These are phyloP conservation scores for Cryptosula pallasiana DNA, from an alignment of 2,888 invertebrate genomes.

Conservation along the genomic window DNA sequence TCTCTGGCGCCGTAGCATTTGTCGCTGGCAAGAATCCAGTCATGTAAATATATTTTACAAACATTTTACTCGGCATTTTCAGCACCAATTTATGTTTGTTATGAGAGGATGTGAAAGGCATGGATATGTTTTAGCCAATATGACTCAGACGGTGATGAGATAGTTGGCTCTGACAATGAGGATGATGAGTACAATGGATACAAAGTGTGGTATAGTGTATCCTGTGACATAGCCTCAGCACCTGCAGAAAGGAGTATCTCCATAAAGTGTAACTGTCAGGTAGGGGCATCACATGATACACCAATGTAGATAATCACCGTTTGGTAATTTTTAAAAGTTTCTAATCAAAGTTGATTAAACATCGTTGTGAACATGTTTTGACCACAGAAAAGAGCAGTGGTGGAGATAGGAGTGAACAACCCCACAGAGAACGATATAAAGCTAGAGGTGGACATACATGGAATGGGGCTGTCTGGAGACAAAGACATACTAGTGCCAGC, in stretches of 20 bases:
- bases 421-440: constrained; percentile 42
- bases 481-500: constrained; percentile 37
- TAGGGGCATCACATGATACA: no score
- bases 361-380: no score
- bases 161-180: constrained; percentile 38
- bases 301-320: no score
- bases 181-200: constrained; percentile 40
- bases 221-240: constrained; percentile 45
- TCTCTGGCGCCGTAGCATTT: constrained; percentile 48
- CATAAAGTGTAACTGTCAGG: constrained; percentile 48
- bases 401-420: constrained; percentile 49
- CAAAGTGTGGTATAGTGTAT: constrained; percentile 50
- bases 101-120: no score
- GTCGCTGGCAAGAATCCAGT: constrained; percentile 42
- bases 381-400: constrained; percentile 41
- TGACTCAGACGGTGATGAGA: constrained; percentile 53
- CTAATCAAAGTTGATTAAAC: no score
- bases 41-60: constrained; percentile 35
- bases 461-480: constrained; percentile 40
- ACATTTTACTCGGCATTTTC: no score
- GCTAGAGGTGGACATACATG: constrained; percentile 40
- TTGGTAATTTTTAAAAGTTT: no score
- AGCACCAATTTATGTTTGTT: no score
- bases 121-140: no score
- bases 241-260: constrained; percentile 45